Percentiles rank a stretch among this genome's conserved stretches.
phyloP scores from a whole-genome alignment of 2,797 vertebrate genomes.

The Muscicapa striata region DNA sequence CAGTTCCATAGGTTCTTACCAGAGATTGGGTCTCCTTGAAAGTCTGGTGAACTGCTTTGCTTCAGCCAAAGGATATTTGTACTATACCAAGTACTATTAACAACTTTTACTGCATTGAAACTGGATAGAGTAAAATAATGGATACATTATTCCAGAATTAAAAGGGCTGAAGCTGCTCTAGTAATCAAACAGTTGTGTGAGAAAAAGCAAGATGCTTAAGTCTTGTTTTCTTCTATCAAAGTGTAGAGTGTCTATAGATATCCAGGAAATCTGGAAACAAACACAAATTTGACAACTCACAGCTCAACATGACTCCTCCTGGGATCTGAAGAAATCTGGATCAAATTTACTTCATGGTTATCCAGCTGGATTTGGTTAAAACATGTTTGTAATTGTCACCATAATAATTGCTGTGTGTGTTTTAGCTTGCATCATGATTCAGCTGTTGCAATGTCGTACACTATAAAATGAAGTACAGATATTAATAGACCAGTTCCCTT shows the following conservation, averaged over 20 bases:
- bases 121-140: not conserved
- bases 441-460: not conserved
- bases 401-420: not conserved
- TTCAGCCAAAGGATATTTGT: not conserved
- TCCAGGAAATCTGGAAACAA: not conserved
- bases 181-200: not conserved
- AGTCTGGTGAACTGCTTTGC: not conserved
- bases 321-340: not conserved
- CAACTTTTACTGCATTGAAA: not conserved
- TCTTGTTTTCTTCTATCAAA: not conserved
- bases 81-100: not conserved
- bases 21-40: not conserved
- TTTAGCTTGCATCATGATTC: not conserved
- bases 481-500: not conserved
- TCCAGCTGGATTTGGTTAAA: not conserved
- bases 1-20: not conserved
- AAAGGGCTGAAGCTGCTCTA: fast-evolving
- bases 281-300: not conserved
- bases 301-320: not conserved
- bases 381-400: not conserved
- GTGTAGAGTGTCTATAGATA: not conserved
- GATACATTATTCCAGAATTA: not conserved
- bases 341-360: not conserved
- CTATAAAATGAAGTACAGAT: not conserved
- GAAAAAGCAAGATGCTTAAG: not conserved